These are phyloP conservation scores for Varanus komodoensis DNA, from an alignment of 2,113 vertebrate genomes.

Conservation along the genomic window DNA sequence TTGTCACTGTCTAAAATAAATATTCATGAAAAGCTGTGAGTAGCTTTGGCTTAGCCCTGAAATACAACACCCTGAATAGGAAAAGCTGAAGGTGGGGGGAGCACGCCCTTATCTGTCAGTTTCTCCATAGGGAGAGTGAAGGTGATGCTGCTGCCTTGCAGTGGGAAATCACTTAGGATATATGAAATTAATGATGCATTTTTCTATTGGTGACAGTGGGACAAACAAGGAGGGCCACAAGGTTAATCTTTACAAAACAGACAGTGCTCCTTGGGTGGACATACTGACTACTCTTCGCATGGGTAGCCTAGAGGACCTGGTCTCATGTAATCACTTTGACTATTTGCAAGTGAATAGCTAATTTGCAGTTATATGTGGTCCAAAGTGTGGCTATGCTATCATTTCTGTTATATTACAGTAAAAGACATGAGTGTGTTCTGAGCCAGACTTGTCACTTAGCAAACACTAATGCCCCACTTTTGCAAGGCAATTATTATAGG, in stretches of 20 bases:
- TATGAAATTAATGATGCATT: neutral
- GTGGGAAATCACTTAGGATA: constrained; percentile 3
- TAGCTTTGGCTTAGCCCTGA: neutral
- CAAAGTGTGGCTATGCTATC: constrained; percentile 50
- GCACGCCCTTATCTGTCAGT: neutral
- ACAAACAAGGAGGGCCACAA: constrained; percentile 23
- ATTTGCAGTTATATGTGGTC: constrained; percentile 63
- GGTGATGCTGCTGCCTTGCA: neutral
- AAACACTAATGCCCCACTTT: constrained; percentile 67
- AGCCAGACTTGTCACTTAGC: constrained; percentile 60
- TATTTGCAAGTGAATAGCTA: constrained; percentile 54
- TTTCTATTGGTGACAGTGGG: neutral
- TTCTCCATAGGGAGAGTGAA: constrained; percentile 3
- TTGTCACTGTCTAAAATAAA: neutral
- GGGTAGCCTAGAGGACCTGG: constrained; percentile 28
- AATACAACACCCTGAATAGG: neutral
- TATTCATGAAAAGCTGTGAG: neutral
- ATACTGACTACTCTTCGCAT: neutral
- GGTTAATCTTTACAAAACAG: rapidly evolving
- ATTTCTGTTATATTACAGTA: constrained; percentile 26
- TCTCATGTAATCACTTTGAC: constrained; percentile 56
- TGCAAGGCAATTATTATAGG: constrained; percentile 62
- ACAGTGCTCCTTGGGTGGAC: constrained; percentile 12
- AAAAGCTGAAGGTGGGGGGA: neutral
- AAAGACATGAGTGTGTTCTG: constrained; percentile 47